Conservation (phyloP, 2,797 vertebrate species). For the Gila robusta region DNA sequence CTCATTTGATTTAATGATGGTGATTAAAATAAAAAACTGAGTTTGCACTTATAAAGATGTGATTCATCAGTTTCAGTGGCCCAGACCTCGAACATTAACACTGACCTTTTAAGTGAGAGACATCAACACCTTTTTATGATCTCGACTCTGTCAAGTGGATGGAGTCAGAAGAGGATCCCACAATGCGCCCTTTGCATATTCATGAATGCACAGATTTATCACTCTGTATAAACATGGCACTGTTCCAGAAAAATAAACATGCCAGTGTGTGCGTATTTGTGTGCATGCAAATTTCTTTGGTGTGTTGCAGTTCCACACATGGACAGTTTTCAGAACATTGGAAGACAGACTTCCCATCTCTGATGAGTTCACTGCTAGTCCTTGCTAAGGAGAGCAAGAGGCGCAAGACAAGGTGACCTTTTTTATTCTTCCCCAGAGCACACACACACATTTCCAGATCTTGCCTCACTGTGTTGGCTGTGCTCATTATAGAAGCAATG, state of each 20-base stretch:
- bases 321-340: slow-evolving; percentile 37
- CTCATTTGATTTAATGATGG: not conserved
- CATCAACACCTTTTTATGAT: slow-evolving; percentile 59
- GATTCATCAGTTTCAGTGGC: slow-evolving; percentile 1
- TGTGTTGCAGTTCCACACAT: slow-evolving; percentile 39
- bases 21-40: not conserved
- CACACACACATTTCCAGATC: slow-evolving; percentile 13
- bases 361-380: slow-evolving; percentile 45
- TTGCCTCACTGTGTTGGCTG: not conserved
- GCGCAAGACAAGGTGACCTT: slow-evolving; percentile 72
- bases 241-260: slow-evolving; percentile 56
- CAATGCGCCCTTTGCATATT: slow-evolving; percentile 61
- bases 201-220: slow-evolving; percentile 60
- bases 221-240: slow-evolving; percentile 64
- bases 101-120: slow-evolving; percentile 61
- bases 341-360: slow-evolving; percentile 48
- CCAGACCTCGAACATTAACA: slow-evolving; percentile 8
- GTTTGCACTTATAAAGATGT: not conserved
- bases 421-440: slow-evolving; percentile 43
- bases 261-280: slow-evolving; percentile 39
- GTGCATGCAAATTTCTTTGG: slow-evolving; percentile 41
- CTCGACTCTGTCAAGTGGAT: slow-evolving; percentile 55
- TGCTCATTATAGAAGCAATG: slow-evolving; percentile 35
- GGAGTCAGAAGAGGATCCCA: slow-evolving; percentile 52
- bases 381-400: slow-evolving; percentile 51